phyloP scores from a whole-genome alignment of 2,797 vertebrate genomes.

The Ptychadena robeensis region DNA sequence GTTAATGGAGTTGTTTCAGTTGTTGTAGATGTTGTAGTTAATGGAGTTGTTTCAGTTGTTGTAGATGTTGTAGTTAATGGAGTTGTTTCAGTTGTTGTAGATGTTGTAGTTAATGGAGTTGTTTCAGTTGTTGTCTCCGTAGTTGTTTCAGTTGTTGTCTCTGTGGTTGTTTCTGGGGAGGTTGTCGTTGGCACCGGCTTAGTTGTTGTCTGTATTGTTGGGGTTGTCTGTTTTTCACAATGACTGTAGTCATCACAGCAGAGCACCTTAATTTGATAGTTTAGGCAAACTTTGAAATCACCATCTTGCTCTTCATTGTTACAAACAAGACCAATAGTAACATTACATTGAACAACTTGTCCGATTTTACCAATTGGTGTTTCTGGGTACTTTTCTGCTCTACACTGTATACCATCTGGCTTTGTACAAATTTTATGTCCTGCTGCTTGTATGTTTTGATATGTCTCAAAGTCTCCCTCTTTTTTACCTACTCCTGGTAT shows the following conservation, averaged over 20 bases:
- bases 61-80: background rate
- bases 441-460: conserved; percentile 49
- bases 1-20: conserved; percentile 5
- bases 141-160: background rate
- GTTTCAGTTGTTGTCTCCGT: background rate
- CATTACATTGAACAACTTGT: conserved; percentile 64
- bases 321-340: conserved; percentile 63
- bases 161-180: background rate
- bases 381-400: conserved; percentile 44
- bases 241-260: conserved; percentile 71
- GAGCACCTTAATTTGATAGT: conserved; percentile 79
- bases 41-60: conserved; percentile 15
- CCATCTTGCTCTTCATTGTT: conserved; percentile 69
- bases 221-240: background rate
- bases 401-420: conserved; percentile 68
- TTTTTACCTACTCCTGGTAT: conserved; percentile 63
- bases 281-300: conserved; percentile 68
- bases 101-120: background rate
- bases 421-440: conserved; percentile 61
- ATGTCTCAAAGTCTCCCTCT: conserved; percentile 75
- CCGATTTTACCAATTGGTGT: conserved; percentile 27
- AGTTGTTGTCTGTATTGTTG: background rate
- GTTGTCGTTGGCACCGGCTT: conserved; percentile 20
- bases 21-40: background rate
- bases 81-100: background rate